Base-by-base conservation (phyloP, 2,888 invertebrate species). In the Lomographa bimaculata region DNA sequence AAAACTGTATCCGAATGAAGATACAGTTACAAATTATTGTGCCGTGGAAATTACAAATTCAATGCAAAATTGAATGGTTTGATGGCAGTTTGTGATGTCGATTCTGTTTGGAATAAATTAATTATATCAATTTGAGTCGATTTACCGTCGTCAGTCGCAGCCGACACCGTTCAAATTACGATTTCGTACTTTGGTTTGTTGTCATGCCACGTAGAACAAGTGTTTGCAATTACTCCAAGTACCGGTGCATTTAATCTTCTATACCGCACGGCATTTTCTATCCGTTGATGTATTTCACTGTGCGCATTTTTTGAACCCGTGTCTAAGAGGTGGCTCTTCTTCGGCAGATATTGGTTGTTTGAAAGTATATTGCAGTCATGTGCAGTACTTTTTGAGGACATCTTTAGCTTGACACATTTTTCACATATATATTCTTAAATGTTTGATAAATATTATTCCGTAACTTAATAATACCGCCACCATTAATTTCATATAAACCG, bases 81-180 rank as follows among this genome's bases (percentile, higher is more conserved):
- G 73, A 75, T 71, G 66, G 62, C 74, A 66, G 59, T 75, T 71
- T 77, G 79, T 73, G 75, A 57, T 67, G 76, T 62, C 75, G 73
- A 81, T 81, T 83, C 59, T 80, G 69, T 85, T 87, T 81, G 79
- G 79, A 80, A 78, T 85, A 81, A 86, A 89, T 85, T 86, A 86
- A 89, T 87, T 86, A 86, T 76, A 67, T 61, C 71, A 74, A 76
- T 80, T 80, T 71, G 66, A 74, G 71, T 62, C 74, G 74, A 82
- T 85, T 84, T 80, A 78, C 74, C 72, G 65, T 73, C 69, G 70
- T 71, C 68, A 69, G 64, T 60, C 62, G 69, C 60, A 57, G 67
- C 62, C 64, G 66, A 66, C 58, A 78, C 76, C 83, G 79, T 81
- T 58, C 46, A 80, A 85, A 83, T 85, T 79, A 70, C 75, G 57